These are phyloP conservation scores for Echinarachnius parma DNA, from an alignment of 53 echinoderm and acorn worm genomes.

Conservation along the genomic window DNA sequence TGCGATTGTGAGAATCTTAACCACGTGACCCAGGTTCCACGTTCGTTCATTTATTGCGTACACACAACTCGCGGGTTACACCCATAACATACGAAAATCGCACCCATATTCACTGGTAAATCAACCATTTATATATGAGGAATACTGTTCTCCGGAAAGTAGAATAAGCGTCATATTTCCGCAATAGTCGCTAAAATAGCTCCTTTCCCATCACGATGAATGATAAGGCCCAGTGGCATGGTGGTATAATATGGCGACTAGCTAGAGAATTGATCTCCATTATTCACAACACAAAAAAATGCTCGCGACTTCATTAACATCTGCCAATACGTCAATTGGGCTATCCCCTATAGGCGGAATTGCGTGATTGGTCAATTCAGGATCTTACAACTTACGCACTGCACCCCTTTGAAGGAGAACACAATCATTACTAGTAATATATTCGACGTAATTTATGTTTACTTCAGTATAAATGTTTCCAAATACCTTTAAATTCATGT, in stretches of 20 bases:
- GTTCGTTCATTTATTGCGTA: slow-evolving; percentile 44
- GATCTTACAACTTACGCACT: slow-evolving; percentile 12
- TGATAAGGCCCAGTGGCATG: background rate
- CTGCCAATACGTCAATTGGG: slow-evolving; percentile 81
- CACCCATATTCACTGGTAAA: too few species aligned
- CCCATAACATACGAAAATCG: slow-evolving; percentile 30
- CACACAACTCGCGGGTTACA: slow-evolving; percentile 26
- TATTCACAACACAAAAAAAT: slow-evolving; percentile 50
- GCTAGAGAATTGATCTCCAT: slow-evolving; percentile 69
- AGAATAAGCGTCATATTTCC: too few species aligned
- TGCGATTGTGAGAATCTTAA: slow-evolving; percentile 53
- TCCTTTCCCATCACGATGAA: slow-evolving; percentile 3
- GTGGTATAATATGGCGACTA: slow-evolving; percentile 72
- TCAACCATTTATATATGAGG: too few species aligned
- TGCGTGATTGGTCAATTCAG: slow-evolving; percentile 71
- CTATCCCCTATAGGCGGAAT: slow-evolving; percentile 91
- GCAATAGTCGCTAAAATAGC: too few species aligned
- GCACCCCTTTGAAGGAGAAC: slow-evolving; percentile 20
- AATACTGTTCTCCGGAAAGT: too few species aligned
- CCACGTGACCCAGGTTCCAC: slow-evolving; percentile 89
- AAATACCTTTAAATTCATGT: too few species aligned
- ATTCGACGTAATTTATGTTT: too few species aligned
- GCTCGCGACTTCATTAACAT: slow-evolving; percentile 85
- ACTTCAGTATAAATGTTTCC: too few species aligned
- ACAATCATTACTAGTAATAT: too few species aligned